Evolutionary conservation across 2,888 invertebrate species (phyloP).

Genomic region (Pammene fasciana): DNA sequence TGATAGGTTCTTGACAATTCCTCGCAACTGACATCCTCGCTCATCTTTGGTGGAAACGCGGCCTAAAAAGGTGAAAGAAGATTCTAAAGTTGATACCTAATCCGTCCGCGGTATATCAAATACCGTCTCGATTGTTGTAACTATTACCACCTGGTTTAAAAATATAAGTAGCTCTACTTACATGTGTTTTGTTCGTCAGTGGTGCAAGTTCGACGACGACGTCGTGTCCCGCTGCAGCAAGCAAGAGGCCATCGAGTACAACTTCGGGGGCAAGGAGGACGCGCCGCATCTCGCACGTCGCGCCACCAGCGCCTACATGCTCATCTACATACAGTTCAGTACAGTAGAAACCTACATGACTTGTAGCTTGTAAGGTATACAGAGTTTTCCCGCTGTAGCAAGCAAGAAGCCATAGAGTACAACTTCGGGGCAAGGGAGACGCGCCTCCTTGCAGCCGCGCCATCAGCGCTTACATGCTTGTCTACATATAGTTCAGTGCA

Average conservation of each 20-base stretch:
- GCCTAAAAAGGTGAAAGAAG: too few species aligned
- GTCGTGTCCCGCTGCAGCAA: constrained; percentile 98
- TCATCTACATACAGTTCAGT: constrained; percentile 93
- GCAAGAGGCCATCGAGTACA: constrained; percentile 97
- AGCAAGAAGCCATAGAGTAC: constrained; percentile 97
- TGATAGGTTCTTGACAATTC: too few species aligned
- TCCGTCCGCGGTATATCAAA: too few species aligned
- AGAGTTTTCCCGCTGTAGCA: constrained; percentile 92
- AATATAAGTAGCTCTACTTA: too few species aligned
- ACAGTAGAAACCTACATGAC: too few species aligned
- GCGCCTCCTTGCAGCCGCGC: constrained; percentile 95
- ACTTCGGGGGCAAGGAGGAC: constrained; percentile 98
- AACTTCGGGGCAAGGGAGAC: constrained; percentile 98
- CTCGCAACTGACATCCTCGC: too few species aligned
- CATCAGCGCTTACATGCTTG: constrained; percentile 99
- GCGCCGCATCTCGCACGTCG: constrained; percentile 94
- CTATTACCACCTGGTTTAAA: too few species aligned
- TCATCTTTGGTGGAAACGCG: too few species aligned
- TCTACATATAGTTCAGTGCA: constrained; percentile 89
- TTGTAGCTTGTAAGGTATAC: too few species aligned
- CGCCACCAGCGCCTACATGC: constrained; percentile 99
- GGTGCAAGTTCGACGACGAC: constrained; percentile 99
- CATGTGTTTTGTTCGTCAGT: constrained; percentile 76
- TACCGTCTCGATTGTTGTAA: too few species aligned
- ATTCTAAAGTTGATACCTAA: too few species aligned